Evolutionary conservation across 2,113 vertebrate species (phyloP), one percentile per base, ranked within the genome.

Genomic region (Aegypius monachus): DNA sequence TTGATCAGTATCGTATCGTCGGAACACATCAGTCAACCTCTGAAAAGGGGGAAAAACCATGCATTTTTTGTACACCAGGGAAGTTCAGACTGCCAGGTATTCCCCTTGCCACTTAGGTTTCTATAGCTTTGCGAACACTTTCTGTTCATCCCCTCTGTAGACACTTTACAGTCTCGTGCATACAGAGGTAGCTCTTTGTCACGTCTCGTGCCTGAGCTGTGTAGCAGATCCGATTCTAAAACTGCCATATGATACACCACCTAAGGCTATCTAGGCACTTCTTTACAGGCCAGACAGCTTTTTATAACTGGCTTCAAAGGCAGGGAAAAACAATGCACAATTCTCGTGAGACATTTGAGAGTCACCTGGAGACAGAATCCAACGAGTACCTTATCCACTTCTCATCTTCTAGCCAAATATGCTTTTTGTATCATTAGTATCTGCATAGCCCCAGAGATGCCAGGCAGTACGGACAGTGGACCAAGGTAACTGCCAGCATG

Each of bases 21-120:
- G 98, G 98, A 99, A 99, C 86, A 99, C 98, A 27, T 99, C 99
- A 1, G 99, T 99, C 98, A 99, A 96, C 97, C 99, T 99, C 99
- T 99, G 98, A 40, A 86, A 61, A 91, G 40, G 47, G 47, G 59
- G 47, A 20, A 3, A 93, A 38, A 58, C n/a, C 40, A 40, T 2
- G 19, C 2, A 1, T 12, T 63, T 75, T 80, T 27, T 59, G 42
- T 80, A 63, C 31, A 8, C 11, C 0, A 0, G 50, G 12, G 6
- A 38, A 21, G 36, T n/a, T 55, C 67, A 61, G 36, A 15, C 25
- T 43, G 53, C 32, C 9, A 13, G 0, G 1, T 21, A 4, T 31
- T 75, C 40, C 31, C 50, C 38, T 47, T 45, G 45, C 32, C 32
- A 13, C 32, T 7, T 6, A 2, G 19, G 13, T 32, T 70, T 40